Evolutionary conservation across 2,797 vertebrate species (phyloP).

Genomic region (Pangasius djambal): DNA sequence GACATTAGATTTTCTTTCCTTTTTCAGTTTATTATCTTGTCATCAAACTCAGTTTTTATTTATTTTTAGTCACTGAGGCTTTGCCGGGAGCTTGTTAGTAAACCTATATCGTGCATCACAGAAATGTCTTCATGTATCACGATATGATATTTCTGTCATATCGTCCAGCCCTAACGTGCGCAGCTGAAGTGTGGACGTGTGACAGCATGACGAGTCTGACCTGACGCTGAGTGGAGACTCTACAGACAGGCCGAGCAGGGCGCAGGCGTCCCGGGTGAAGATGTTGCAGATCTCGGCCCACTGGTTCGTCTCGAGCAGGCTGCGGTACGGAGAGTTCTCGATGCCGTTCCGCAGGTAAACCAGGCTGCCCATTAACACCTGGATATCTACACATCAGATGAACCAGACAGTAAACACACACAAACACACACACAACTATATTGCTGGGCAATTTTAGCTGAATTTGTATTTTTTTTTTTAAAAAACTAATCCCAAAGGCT

Average conservation of each 20-base stretch:
- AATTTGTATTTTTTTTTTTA: no score
- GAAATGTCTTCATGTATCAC: not conserved
- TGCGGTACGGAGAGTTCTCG: slow-evolving; percentile 88
- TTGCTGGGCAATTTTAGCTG: not conserved
- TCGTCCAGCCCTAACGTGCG: not conserved
- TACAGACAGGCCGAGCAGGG: slow-evolving; percentile 88
- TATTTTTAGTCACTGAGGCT: not conserved
- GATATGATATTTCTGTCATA: not conserved
- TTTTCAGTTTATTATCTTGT: not conserved
- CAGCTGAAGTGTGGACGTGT: no score
- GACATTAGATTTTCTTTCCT: no score
- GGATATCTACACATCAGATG: slow-evolving; percentile 78
- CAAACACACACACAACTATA: no score
- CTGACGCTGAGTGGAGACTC: slow-evolving; percentile 92
- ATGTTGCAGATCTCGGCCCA: slow-evolving; percentile 92
- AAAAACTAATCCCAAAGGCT: no score
- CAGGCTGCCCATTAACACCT: slow-evolving; percentile 91
- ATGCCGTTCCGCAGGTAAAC: slow-evolving; percentile 89
- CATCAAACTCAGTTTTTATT: not conserved
- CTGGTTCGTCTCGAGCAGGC: slow-evolving; percentile 86
- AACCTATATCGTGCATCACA: not conserved
- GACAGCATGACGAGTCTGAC: slow-evolving; percentile 59
- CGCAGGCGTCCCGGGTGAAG: slow-evolving; percentile 88
- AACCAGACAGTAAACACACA: not conserved
- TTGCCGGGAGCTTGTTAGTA: not conserved